These are phyloP conservation scores for Chaenodraco wilsoni DNA, from an alignment of 2,797 vertebrate species.

Conservation along the genomic window DNA sequence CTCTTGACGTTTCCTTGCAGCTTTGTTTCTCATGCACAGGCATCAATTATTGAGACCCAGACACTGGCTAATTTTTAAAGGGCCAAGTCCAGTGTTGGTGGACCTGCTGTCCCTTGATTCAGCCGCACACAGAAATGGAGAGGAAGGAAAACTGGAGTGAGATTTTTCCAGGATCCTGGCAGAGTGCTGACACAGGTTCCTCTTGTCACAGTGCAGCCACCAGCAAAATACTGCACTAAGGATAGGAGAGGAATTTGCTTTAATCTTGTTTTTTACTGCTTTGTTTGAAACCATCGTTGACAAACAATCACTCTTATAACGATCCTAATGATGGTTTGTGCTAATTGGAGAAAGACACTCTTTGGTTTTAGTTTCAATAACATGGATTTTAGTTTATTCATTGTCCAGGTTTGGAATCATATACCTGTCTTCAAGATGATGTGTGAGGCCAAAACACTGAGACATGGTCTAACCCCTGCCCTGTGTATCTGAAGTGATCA, in stretches of 20 bases:
- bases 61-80: slow-evolving; percentile 4
- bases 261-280: slow-evolving; percentile 7
- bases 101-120: slow-evolving; percentile 45
- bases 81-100: background rate
- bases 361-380: background rate
- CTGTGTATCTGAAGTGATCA: slow-evolving; percentile 51
- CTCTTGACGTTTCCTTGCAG: slow-evolving; percentile 25
- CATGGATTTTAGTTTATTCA: background rate
- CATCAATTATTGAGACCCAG: slow-evolving; percentile 25
- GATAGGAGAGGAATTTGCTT: slow-evolving; percentile 32
- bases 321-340: background rate
- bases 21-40: slow-evolving; percentile 31
- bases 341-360: background rate
- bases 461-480: slow-evolving; percentile 10
- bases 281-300: slow-evolving; percentile 3
- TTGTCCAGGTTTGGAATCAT: no score
- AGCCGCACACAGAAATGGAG: slow-evolving; percentile 48
- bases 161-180: slow-evolving; percentile 77
- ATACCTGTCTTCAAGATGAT: background rate
- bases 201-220: slow-evolving; percentile 62
- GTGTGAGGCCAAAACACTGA: slow-evolving; percentile 10
- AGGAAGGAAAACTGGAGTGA: slow-evolving; percentile 83
- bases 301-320: background rate
- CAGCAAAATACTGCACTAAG: slow-evolving; percentile 53
- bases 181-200: slow-evolving; percentile 83